phyloP scores from a whole-genome alignment of 2,113 vertebrate genomes.

The Tichodroma muraria region DNA sequence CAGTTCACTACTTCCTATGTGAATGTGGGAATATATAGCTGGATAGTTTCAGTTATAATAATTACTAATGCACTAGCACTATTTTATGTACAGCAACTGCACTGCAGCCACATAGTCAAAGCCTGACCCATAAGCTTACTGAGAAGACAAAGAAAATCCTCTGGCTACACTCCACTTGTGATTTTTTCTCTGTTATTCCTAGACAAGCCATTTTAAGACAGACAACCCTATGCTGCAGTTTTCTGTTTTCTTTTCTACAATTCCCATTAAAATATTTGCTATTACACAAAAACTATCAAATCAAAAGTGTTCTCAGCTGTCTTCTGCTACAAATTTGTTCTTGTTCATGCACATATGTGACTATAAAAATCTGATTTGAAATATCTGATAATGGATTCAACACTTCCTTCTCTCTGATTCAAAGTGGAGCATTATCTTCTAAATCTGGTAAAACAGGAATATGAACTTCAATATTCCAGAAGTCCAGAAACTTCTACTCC shows the following conservation, averaged over 20 bases:
- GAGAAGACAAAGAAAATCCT: neutral
- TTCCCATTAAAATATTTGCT: neutral
- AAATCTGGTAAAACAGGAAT: neutral
- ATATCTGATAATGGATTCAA: neutral
- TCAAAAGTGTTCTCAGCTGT: neutral
- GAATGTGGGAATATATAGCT: neutral
- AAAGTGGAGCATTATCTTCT: neutral
- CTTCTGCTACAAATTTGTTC: neutral
- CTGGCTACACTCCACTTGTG: accelerated
- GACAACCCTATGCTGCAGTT: neutral
- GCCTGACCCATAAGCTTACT: neutral
- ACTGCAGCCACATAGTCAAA: neutral
- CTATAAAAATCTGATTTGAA: neutral
- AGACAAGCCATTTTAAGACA: neutral
- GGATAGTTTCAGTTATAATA: neutral
- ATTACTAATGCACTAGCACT: neutral
- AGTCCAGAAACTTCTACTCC: neutral
- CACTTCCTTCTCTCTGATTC: neutral
- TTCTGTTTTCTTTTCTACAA: neutral
- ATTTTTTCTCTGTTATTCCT: neutral
- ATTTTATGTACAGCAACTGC: neutral
- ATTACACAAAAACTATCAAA: neutral
- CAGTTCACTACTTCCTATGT: neutral
- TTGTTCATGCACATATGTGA: neutral
- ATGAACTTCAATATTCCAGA: neutral